Evolutionary conservation across 2,113 vertebrate genomes (phyloP).

Genomic region (Irena cyanogastra): DNA sequence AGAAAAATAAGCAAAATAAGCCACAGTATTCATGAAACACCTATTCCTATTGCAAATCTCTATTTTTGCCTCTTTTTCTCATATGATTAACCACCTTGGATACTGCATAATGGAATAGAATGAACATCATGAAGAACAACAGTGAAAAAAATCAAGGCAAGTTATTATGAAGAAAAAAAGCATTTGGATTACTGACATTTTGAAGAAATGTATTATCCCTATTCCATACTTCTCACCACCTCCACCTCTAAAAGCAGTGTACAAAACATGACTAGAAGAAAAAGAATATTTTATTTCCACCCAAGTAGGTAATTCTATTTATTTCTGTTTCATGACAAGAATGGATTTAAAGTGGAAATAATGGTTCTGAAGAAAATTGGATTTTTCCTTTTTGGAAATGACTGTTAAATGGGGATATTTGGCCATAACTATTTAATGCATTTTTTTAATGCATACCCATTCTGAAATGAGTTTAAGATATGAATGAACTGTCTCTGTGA

Average conservation of each 20-base stretch:
- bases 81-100: background rate
- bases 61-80: constrained; percentile 28
- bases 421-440: background rate
- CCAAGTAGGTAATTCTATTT: background rate
- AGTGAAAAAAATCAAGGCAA: background rate
- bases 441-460: background rate
- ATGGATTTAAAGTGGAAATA: background rate
- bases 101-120: constrained; percentile 39
- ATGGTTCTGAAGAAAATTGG: background rate
- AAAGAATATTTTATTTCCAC: background rate
- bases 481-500: background rate
- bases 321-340: background rate
- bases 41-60: background rate
- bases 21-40: background rate
- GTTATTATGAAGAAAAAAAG: background rate
- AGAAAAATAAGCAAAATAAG: background rate
- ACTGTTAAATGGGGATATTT: background rate
- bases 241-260: background rate
- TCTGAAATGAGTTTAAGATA: background rate
- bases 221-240: background rate
- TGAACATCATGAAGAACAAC: background rate
- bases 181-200: background rate
- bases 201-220: background rate
- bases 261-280: background rate
- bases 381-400: background rate